These are phyloP conservation scores for Saccostrea cuccullata DNA, from an alignment of 1,140 invertebrate genomes.

Conservation along the genomic window DNA sequence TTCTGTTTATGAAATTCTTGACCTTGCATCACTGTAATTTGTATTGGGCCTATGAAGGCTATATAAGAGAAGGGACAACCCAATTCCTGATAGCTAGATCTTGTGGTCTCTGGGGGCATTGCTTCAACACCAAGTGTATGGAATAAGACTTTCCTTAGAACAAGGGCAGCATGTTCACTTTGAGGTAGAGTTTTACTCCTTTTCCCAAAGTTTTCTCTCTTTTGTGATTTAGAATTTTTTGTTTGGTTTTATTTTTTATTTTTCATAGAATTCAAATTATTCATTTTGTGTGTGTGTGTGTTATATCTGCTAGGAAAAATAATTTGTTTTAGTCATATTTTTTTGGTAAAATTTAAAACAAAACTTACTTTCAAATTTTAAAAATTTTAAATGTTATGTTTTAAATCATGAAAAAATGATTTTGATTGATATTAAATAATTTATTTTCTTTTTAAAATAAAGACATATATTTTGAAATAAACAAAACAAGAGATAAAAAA, in stretches of 20 bases:
- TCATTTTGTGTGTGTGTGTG: not conserved
- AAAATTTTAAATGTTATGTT: not conserved
- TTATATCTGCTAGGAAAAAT: not conserved
- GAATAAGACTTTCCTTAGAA: not conserved
- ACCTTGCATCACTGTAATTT: not conserved
- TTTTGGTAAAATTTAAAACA: not conserved
- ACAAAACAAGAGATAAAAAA: no score
- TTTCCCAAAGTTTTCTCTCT: not conserved
- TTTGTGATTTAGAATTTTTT: not conserved
- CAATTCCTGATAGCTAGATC: not conserved
- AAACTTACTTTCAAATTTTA: not conserved
- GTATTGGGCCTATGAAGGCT: not conserved
- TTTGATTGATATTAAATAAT: no score
- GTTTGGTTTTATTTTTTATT: not conserved
- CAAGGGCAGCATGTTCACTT: not conserved
- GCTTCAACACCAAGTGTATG: not conserved
- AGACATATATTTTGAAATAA: no score
- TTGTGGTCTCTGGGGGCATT: not conserved
- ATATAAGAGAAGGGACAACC: constrained; percentile 3
- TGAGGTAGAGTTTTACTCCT: not conserved
- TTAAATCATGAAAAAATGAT: no score
- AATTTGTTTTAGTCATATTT: not conserved
- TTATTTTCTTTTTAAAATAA: no score
- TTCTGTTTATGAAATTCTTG: not conserved
- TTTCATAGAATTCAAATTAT: not conserved